phyloP scores from a whole-genome alignment of 2,113 vertebrate genomes.

The Misgurnus mizolepis region DNA sequence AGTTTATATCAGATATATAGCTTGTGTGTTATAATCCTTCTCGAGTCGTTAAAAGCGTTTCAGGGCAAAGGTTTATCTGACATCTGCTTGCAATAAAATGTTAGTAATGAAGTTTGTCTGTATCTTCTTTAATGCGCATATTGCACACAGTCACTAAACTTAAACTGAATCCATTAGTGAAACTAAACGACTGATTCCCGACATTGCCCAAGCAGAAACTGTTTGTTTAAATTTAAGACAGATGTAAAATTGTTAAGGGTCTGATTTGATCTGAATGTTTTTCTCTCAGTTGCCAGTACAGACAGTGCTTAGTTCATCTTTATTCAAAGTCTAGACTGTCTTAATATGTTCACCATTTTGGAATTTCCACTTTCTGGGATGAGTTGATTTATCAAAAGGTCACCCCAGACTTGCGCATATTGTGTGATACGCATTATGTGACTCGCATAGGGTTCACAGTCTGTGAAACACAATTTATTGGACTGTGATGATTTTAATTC shows the following conservation, averaged over 20 bases:
- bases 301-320: background rate
- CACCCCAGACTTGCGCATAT: too few species aligned
- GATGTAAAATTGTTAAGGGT: background rate
- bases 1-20: background rate
- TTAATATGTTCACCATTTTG: background rate
- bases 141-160: background rate
- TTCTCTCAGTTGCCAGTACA: background rate
- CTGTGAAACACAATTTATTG: too few species aligned
- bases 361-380: too few species aligned
- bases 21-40: background rate
- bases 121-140: background rate
- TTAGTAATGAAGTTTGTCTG: background rate
- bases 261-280: background rate
- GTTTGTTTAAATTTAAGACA: background rate
- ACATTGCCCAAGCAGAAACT: background rate
- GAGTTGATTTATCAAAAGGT: too few species aligned
- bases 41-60: background rate
- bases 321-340: background rate
- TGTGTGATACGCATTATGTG: too few species aligned
- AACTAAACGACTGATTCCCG: background rate
- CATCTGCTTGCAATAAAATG: background rate
- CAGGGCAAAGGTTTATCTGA: background rate
- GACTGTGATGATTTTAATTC: background rate
- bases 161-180: background rate
- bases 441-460: too few species aligned